phyloP scores from a whole-genome alignment of 1,140 invertebrate genomes.

The Scaptomyza pallida region DNA sequence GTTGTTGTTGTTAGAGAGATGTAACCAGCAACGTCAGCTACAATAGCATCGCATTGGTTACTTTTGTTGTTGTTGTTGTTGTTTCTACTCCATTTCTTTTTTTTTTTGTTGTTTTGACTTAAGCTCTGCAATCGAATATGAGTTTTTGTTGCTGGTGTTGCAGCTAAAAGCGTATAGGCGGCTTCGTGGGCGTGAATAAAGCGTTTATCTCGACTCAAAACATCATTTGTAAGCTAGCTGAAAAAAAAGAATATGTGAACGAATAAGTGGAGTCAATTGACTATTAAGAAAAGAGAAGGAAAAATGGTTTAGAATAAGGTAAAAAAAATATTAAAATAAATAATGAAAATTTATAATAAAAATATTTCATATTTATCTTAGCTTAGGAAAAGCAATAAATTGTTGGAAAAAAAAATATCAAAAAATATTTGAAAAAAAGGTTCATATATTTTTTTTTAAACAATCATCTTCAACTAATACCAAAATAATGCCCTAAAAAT shows the following conservation, averaged over 20 bases:
- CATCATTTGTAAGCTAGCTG: conserved; percentile 22
- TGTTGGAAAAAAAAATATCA: too few species aligned
- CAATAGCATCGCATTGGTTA: conserved; percentile 6
- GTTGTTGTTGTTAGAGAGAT: conserved; percentile 23
- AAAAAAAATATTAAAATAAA: too few species aligned
- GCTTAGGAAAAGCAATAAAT: too few species aligned
- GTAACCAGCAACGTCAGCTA: conserved; percentile 49
- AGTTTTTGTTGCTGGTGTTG: background rate
- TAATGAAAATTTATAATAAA: too few species aligned
- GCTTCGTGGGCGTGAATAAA: conserved; percentile 20
- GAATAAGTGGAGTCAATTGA: conserved; percentile 1
- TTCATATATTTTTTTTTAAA: too few species aligned
- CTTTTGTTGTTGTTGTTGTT: too few species aligned
- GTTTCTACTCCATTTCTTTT: background rate
- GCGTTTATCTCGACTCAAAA: conserved; percentile 31
- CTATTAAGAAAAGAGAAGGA: background rate
- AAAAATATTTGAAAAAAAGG: too few species aligned
- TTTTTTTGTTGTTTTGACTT: conserved; percentile 3
- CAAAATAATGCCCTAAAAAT: too few species aligned
- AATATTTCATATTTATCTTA: too few species aligned
- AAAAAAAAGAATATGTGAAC: background rate
- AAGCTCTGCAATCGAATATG: conserved; percentile 15
- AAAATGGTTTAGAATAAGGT: background rate
- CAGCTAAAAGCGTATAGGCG: conserved; percentile 1
- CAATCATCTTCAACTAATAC: too few species aligned